phyloP scores from a whole-genome alignment of 30 jellyfish, hydroid and myxozoan species.

The Cassiopea andromeda region DNA sequence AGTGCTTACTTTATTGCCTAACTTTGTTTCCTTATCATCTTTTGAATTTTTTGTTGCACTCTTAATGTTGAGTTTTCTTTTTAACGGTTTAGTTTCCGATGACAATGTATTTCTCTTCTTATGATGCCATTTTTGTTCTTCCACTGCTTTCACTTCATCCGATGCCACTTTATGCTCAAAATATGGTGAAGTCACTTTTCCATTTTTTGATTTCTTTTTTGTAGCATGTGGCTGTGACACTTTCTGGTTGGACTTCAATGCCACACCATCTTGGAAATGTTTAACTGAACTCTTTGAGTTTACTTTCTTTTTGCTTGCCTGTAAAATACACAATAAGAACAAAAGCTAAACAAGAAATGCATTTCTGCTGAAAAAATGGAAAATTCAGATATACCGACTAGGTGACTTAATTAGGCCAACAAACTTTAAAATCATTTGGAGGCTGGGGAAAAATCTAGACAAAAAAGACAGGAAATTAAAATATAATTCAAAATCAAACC shows the following conservation, averaged over 20 bases:
- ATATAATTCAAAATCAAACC: too few relatives aligned
- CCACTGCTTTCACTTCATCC: conserved; percentile 9
- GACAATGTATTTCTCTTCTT: neutral
- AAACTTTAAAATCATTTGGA: too few relatives aligned
- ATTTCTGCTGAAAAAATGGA: neutral
- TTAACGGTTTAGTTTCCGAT: neutral
- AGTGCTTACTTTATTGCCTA: neutral
- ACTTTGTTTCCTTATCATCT: neutral
- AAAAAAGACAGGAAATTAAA: too few relatives aligned
- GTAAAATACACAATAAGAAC: neutral
- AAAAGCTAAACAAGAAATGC: neutral
- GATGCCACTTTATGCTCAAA: neutral
- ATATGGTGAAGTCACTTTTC: neutral
- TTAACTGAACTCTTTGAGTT: conserved; percentile 18
- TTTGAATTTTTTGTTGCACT: neutral
- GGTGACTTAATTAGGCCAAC: too few relatives aligned
- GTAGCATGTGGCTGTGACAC: neutral
- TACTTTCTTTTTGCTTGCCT: conserved; percentile 3
- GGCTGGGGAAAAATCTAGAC: too few relatives aligned
- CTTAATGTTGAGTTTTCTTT: neutral
- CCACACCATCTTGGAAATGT: conserved; percentile 5
- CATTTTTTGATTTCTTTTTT: neutral
- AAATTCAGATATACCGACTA: too few relatives aligned
- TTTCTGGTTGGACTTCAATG: neutral
- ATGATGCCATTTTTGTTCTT: neutral